Conservation (phyloP, 2,113 vertebrate genomes). For the Sula dactylatra region DNA sequence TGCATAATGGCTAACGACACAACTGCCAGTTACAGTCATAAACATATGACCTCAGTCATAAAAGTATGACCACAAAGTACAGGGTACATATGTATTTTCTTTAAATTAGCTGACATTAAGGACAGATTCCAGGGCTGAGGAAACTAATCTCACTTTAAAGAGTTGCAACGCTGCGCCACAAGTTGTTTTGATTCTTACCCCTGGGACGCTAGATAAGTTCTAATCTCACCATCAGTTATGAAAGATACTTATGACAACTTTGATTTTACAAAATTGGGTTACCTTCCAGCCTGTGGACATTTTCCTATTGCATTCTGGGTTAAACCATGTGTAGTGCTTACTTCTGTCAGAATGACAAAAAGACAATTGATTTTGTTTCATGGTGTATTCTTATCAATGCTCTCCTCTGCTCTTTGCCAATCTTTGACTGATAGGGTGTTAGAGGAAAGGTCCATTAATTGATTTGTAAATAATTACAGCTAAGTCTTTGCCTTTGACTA, state of each 20-base stretch:
- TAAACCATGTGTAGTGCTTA: conserved; percentile 50
- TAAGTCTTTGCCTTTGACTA: conserved; percentile 61
- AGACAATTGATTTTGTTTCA: conserved; percentile 66
- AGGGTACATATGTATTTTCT: background rate
- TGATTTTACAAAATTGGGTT: conserved; percentile 67
- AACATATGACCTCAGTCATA: background rate
- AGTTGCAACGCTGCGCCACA: background rate
- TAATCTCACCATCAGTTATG: background rate
- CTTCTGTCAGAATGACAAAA: conserved; percentile 74
- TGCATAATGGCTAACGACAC: background rate
- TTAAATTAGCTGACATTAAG: background rate
- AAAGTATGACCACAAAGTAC: conserved; percentile 12
- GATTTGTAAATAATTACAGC: conserved; percentile 76
- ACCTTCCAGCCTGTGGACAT: conserved; percentile 51
- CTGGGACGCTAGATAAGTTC: background rate
- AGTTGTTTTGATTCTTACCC: conserved; percentile 4
- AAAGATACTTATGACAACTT: conserved; percentile 39
- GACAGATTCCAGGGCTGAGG: background rate
- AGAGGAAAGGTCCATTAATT: conserved; percentile 69
- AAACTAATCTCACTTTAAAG: conserved; percentile 2
- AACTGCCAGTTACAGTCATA: background rate
- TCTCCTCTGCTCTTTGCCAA: conserved; percentile 36
- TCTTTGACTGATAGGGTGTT: conserved; percentile 65
- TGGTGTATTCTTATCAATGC: conserved; percentile 60
- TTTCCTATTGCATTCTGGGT: conserved; percentile 52